phyloP scores from a whole-genome alignment of 2,797 vertebrate genomes.

The Dendrocincla fuliginosa region DNA sequence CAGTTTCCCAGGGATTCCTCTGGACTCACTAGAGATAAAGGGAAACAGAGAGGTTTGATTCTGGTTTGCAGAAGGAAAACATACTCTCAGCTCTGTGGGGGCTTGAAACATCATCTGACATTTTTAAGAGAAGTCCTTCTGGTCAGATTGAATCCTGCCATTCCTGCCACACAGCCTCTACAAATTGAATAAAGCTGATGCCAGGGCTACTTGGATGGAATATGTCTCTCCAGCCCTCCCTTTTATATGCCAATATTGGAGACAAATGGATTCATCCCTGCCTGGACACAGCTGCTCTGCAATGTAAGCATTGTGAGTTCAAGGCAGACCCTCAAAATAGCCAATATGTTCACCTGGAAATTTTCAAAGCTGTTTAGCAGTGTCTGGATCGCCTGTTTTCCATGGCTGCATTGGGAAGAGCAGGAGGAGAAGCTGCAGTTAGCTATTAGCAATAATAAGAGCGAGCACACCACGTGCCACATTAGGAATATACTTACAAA shows the following conservation, averaged over 20 bases:
- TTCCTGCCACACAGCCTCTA: neutral
- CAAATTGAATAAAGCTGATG: neutral
- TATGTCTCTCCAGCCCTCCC: neutral
- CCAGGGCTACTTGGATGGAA: neutral
- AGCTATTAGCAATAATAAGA: neutral
- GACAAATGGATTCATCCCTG: neutral
- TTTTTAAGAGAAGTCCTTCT: neutral
- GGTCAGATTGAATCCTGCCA: neutral
- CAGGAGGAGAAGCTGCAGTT: neutral
- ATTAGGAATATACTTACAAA: neutral
- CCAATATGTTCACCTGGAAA: neutral
- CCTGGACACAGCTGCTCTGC: neutral
- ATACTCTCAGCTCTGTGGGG: neutral
- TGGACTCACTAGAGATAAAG: neutral
- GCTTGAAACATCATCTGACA: neutral
- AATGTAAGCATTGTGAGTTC: fast-evolving
- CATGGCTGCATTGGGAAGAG: neutral
- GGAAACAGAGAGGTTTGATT: neutral
- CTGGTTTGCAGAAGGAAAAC: neutral
- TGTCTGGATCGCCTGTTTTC: neutral
- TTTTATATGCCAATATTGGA: neutral
- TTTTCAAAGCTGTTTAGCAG: neutral
- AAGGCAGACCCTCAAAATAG: neutral
- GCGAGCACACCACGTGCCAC: neutral
- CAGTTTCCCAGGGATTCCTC: neutral